Conservation (phyloP, 2,888 invertebrate species). For the Cryptus viduatorius region DNA sequence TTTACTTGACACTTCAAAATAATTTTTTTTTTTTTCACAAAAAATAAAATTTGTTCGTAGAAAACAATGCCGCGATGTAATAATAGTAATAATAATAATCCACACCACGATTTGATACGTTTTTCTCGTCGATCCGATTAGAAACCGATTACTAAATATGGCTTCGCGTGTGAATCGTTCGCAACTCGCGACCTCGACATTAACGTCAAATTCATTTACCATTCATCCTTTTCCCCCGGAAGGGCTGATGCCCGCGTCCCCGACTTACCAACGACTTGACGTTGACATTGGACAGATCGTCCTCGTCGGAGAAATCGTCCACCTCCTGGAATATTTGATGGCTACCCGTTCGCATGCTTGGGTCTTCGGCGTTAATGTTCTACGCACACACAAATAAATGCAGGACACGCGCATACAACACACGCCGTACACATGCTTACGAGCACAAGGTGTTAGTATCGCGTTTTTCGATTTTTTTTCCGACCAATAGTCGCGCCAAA, state of each 20-base stretch:
- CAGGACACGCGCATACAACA: constrained; percentile 75
- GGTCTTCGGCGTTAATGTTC: constrained; percentile 80
- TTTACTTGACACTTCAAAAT: too few species aligned
- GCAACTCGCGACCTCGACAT: constrained; percentile 49
- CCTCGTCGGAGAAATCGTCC: constrained; percentile 84
- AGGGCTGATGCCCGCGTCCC: constrained; percentile 37
- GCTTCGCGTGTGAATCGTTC: constrained; percentile 41
- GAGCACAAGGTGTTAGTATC: constrained; percentile 35
- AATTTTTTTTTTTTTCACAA: too few species aligned
- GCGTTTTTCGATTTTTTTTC: constrained; percentile 1
- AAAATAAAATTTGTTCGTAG: too few species aligned
- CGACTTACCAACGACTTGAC: constrained; percentile 89
- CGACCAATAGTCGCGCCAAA: not conserved
- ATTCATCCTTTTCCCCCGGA: constrained; percentile 41
- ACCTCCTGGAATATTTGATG: constrained; percentile 80
- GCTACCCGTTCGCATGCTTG: constrained; percentile 81
- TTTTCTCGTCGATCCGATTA: constrained; percentile 22
- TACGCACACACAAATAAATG: constrained; percentile 77
- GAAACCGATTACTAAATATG: not conserved
- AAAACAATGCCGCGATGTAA: too few species aligned
- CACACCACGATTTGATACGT: not conserved
- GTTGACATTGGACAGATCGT: constrained; percentile 88
- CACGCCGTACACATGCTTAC: constrained; percentile 49
- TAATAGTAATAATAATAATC: not conserved
- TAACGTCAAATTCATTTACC: constrained; percentile 52